A percentile compares a stretch with the other conserved stretches of the same genome.
Conservation (phyloP, 2,888 invertebrate genomes). For the Zygothrica quintamaculata region DNA sequence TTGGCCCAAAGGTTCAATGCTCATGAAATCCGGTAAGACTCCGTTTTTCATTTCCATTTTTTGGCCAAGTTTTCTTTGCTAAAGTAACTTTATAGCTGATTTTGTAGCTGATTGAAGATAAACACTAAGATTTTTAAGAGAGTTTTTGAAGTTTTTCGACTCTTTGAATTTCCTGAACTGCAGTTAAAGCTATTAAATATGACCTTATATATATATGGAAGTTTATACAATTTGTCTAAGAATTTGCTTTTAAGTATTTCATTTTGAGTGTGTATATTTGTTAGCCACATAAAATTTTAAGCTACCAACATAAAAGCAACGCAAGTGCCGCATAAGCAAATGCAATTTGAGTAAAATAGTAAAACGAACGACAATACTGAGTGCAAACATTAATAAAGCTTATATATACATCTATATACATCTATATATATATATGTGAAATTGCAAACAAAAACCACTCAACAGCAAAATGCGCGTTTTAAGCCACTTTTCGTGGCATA, state of each 20-base stretch:
- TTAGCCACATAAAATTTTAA: neutral
- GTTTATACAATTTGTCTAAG: too few relatives aligned
- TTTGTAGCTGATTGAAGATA: conserved; percentile 8
- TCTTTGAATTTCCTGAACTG: neutral
- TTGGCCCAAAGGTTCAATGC: conserved; percentile 29
- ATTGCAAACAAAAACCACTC: conserved; percentile 76
- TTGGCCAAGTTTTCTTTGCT: conserved; percentile 14
- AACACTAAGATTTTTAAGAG: neutral
- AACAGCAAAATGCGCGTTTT: conserved; percentile 63
- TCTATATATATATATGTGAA: too few relatives aligned
- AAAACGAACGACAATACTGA: conserved; percentile 35
- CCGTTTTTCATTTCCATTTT: conserved; percentile 9
- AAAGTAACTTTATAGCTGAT: conserved; percentile 32
- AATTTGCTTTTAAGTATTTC: too few relatives aligned
- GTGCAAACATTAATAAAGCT: conserved; percentile 64
- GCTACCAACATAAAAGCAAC: conserved; percentile 27
- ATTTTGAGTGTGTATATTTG: too few relatives aligned
- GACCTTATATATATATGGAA: too few relatives aligned
- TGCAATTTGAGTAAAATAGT: conserved; percentile 25
- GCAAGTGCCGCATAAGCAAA: too few relatives aligned
- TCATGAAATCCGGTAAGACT: conserved; percentile 36
- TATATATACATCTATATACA: conserved; percentile 54
- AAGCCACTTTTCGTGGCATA: conserved; percentile 72
- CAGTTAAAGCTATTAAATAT: too few relatives aligned
- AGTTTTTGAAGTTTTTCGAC: too few relatives aligned